These are phyloP conservation scores for Microchirus variegatus DNA, from an alignment of 2,797 vertebrate genomes.

Conservation along the genomic window DNA sequence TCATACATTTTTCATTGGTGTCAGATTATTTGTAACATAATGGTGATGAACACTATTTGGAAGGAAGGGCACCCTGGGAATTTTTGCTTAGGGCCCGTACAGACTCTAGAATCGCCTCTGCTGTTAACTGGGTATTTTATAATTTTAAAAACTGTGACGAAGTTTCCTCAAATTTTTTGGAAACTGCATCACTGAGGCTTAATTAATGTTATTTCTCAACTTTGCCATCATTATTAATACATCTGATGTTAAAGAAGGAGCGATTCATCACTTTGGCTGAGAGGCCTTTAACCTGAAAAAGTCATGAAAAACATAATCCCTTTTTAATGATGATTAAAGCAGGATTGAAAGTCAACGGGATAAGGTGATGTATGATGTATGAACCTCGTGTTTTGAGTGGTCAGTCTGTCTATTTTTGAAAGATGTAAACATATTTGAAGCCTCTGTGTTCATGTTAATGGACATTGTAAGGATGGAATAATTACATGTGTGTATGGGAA, in stretches of 20 bases:
- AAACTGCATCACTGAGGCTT: constrained; percentile 12
- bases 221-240: constrained; percentile 22
- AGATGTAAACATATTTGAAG: neutral
- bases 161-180: no score
- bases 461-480: neutral
- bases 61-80: no score
- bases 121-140: no score
- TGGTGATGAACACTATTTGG: no score
- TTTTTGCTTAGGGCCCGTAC: no score
- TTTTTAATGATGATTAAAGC: constrained; percentile 27
- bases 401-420: neutral
- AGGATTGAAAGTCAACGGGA: constrained; percentile 1
- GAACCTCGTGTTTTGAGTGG: neutral
- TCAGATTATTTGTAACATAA: no score
- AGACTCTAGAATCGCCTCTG: no score
- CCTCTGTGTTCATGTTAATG: neutral
- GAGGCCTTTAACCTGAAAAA: constrained; percentile 24
- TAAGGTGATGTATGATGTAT: neutral
- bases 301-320: constrained; percentile 17
- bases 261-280: constrained; percentile 14
- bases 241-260: constrained; percentile 12
- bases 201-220: constrained; percentile 20
- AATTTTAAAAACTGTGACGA: no score
- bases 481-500: neutral
- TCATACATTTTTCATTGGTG: no score